phyloP scores from a whole-genome alignment of 2,113 vertebrate genomes.

The Xiphias gladius region DNA sequence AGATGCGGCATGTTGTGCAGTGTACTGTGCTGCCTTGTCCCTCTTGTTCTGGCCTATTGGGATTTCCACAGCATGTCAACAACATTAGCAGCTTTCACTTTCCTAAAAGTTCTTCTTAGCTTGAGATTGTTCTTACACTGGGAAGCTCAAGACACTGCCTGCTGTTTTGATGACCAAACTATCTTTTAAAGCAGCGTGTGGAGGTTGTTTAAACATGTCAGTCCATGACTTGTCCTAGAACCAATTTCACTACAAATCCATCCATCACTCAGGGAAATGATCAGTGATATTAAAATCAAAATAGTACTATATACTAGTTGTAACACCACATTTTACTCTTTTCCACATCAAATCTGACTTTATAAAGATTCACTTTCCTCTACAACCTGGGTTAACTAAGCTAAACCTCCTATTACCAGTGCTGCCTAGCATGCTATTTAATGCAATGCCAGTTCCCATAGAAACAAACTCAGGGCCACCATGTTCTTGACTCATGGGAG shows the following conservation, averaged over 20 bases:
- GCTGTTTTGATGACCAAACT: not conserved
- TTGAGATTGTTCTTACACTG: not conserved
- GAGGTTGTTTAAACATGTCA: not conserved
- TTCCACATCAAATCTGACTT: not conserved
- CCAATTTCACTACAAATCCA: not conserved
- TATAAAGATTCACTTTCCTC: conserved; percentile 11
- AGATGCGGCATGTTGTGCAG: not conserved
- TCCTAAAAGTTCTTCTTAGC: not conserved
- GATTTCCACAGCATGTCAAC: not conserved
- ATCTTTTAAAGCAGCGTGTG: not conserved
- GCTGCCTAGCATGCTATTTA: conserved; percentile 6
- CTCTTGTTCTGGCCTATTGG: not conserved
- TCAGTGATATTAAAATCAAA: not conserved
- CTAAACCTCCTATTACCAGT: conserved; percentile 11
- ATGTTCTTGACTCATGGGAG: conserved; percentile 39
- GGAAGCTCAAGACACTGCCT: not conserved
- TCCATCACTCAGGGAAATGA: not conserved
- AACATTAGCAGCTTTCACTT: conserved; percentile 10
- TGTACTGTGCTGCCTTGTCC: not conserved
- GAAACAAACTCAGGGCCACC: conserved; percentile 50
- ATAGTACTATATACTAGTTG: not conserved
- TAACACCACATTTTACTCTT: not conserved
- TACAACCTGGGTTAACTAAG: not conserved
- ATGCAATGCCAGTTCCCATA: conserved; percentile 54
- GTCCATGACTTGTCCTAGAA: not conserved